Evolutionary conservation across 1,140 invertebrate genomes (phyloP).

Genomic region (Macrosteles quadrilineatus): DNA sequence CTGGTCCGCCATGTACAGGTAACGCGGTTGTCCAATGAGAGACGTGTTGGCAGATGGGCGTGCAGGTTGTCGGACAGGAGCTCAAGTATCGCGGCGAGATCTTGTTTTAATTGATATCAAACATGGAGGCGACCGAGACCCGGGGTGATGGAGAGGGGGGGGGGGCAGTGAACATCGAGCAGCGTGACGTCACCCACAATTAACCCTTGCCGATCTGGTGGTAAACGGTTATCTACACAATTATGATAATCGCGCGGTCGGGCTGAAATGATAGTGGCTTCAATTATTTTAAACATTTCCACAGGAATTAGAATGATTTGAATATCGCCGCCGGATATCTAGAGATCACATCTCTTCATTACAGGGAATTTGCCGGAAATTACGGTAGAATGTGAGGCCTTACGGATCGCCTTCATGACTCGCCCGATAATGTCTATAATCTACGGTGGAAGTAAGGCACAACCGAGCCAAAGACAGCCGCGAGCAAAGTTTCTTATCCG

Average conservation of each 20-base stretch:
- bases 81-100: neutral
- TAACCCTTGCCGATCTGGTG: neutral
- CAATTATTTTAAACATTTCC: slow-evolving; percentile 32
- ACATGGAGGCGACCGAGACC: neutral
- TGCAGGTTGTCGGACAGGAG: too few relatives aligned
- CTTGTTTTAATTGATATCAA: slow-evolving; percentile 18
- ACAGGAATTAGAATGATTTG: slow-evolving; percentile 31
- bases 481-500: slow-evolving; percentile 3
- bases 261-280: slow-evolving; percentile 27
- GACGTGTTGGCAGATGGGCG: too few relatives aligned
- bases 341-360: slow-evolving; percentile 30
- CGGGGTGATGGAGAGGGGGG: neutral
- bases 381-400: slow-evolving; percentile 5
- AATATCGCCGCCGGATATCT: slow-evolving; percentile 22
- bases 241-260: slow-evolving; percentile 21
- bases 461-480: neutral
- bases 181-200: neutral
- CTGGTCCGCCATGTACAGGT: too few relatives aligned
- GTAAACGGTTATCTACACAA: slow-evolving; percentile 13
- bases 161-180: too few relatives aligned
- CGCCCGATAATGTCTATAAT: slow-evolving; percentile 15
- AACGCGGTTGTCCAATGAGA: too few relatives aligned
- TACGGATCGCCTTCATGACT: neutral
- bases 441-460: slow-evolving; percentile 13
- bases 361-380: slow-evolving; percentile 28